Evolutionary conservation across 2,113 vertebrate species (phyloP).

Genomic region (Salvator merianae): DNA sequence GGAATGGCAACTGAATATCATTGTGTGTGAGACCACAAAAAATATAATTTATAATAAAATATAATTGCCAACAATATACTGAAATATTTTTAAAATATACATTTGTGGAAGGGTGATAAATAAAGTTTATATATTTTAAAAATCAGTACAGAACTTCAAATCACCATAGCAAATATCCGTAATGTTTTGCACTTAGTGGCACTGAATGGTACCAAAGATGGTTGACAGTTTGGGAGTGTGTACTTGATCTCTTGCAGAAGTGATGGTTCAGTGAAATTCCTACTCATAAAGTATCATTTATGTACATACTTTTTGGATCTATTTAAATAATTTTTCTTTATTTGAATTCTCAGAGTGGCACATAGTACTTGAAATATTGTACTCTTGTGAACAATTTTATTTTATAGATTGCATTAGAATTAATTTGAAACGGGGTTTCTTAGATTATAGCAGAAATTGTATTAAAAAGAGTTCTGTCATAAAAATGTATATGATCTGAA

Average conservation of each 20-base stretch:
- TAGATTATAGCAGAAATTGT: background rate
- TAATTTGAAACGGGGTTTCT: background rate
- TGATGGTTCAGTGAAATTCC: background rate
- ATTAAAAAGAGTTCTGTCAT: background rate
- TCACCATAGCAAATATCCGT: background rate
- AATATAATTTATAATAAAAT: background rate
- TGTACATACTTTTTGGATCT: background rate
- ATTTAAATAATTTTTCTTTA: background rate
- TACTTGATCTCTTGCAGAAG: background rate
- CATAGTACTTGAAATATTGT: background rate
- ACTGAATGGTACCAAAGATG: conserved; percentile 3
- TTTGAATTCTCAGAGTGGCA: background rate
- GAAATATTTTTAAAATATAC: background rate
- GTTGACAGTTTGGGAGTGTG: background rate
- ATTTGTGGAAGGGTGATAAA: background rate
- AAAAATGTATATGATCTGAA: background rate
- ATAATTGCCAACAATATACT: background rate
- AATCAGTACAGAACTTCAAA: background rate
- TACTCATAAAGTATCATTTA: background rate
- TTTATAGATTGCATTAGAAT: background rate
- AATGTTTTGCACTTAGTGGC: background rate
- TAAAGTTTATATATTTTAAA: conserved; percentile 1
- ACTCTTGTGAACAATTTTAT: too few species aligned
- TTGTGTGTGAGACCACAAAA: background rate
- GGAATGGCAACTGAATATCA: background rate